phyloP scores from a whole-genome alignment of 2,797 vertebrate species.

The Platalea minor region DNA sequence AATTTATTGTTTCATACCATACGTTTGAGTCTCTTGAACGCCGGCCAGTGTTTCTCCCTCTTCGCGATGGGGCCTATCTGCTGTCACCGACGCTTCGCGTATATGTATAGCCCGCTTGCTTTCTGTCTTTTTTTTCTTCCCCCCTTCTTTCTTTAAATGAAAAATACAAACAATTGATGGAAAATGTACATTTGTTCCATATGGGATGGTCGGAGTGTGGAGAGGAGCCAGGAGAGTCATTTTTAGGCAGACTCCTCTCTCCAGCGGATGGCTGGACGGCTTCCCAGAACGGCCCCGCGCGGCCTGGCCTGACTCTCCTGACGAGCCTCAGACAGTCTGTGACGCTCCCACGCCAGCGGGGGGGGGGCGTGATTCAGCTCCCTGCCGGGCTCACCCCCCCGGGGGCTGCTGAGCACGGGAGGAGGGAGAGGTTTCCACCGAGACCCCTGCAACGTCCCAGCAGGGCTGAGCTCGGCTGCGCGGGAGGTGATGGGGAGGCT shows the following conservation, averaged over 20 bases:
- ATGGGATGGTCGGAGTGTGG: constrained; percentile 65
- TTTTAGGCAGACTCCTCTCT: constrained; percentile 68
- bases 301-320: constrained; percentile 65
- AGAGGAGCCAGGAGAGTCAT: constrained; percentile 64
- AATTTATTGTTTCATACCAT: constrained; percentile 60
- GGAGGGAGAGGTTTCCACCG: not conserved
- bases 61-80: constrained; percentile 10
- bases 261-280: constrained; percentile 63
- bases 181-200: constrained; percentile 76
- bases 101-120: not conserved
- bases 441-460: not conserved
- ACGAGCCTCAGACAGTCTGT: constrained; percentile 59
- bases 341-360: not conserved
- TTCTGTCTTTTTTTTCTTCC: not conserved
- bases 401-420: not conserved
- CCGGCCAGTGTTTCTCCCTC: constrained; percentile 43
- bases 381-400: not conserved
- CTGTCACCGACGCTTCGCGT: not conserved
- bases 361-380: not conserved
- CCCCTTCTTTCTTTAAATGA: constrained; percentile 43
- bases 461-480: rapidly evolving
- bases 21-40: constrained; percentile 51
- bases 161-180: constrained; percentile 68
- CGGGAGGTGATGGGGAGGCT: rapidly evolving
- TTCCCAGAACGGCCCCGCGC: constrained; percentile 68